These are phyloP conservation scores for Galago senegalensis DNA, from an alignment of 2,797 vertebrate species.

Conservation along the genomic window DNA sequence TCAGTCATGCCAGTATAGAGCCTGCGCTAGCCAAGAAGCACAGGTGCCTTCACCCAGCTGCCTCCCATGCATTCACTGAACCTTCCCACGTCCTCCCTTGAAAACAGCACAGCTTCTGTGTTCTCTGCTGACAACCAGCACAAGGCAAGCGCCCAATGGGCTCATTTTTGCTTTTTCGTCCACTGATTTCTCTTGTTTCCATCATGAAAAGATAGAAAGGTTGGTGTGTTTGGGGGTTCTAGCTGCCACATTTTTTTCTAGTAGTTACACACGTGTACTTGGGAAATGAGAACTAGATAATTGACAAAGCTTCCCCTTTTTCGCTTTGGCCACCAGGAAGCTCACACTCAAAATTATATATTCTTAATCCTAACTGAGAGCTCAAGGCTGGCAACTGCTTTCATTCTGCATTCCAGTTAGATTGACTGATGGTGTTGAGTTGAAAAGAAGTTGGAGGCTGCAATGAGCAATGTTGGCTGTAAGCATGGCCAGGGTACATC, in stretches of 20 bases:
- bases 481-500: background rate
- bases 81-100: background rate
- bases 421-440: background rate
- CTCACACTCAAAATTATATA: background rate
- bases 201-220: background rate
- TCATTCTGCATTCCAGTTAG: background rate
- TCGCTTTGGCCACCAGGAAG: constrained; percentile 15
- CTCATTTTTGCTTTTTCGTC: background rate
- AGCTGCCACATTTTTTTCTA: background rate
- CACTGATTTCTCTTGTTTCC: background rate
- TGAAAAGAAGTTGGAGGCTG: constrained; percentile 52
- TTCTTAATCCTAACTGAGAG: background rate
- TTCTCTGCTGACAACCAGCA: background rate
- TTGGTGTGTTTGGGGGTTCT: background rate
- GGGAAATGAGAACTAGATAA: background rate
- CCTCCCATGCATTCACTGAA: background rate
- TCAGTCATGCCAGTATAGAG: background rate
- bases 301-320: background rate
- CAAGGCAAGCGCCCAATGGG: background rate
- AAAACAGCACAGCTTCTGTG: background rate
- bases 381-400: background rate
- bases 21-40: background rate
- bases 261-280: background rate
- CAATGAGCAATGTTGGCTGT: background rate
- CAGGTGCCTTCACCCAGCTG: accelerated